Evolutionary conservation across 2,888 invertebrate genomes (phyloP), one percentile per base, ranked within the genome.

Genomic region (Pristionchus maxplancki): DNA sequence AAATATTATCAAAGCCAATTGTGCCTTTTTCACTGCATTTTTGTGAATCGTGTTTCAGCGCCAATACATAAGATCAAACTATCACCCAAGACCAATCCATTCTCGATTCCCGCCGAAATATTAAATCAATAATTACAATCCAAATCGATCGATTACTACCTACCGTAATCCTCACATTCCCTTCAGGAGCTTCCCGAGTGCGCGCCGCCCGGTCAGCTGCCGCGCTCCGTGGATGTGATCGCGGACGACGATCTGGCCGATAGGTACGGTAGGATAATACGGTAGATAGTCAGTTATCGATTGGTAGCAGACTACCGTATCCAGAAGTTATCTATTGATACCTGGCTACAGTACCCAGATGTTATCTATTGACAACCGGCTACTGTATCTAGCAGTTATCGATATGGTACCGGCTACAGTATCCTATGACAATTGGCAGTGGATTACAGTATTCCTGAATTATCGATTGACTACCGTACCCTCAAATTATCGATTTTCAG

Each of bases 181-280:
- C 87, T 91, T 24, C 78, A 93, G 96, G 99, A 99, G 96, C 98
- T 99, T 97, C 99, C 99, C 0, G 99, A 99, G 95, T 97, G 98
- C 94, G 98, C 99, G 0, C 99, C 99, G 0, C 97, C 98, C 0
- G 96, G 98, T 1, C 99, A 99, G 95, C 95, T 99, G 93, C 99
- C 94, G 11, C 91, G 94, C 58, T 97, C 97, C 90, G 97, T 99
- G 4, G 99, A 99, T 95, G 96, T 99, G 67, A 96, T 99, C 88
- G 97, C 97, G 93, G 99, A 99, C 95, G 97, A 98, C 95, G 99
- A 99, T 95, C 96, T 99, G 83, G 99, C 99, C 0, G 99, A 99
- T 95, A 95, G 91, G 74, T 94, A 90, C 78, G 78, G 78, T 78
- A 78, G n/a, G 31, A n/a, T 24, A 28, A 11, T 62, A 62, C 62